Conservation (phyloP, 1,140 invertebrate genomes). For the Sminthurides bifidus region DNA sequence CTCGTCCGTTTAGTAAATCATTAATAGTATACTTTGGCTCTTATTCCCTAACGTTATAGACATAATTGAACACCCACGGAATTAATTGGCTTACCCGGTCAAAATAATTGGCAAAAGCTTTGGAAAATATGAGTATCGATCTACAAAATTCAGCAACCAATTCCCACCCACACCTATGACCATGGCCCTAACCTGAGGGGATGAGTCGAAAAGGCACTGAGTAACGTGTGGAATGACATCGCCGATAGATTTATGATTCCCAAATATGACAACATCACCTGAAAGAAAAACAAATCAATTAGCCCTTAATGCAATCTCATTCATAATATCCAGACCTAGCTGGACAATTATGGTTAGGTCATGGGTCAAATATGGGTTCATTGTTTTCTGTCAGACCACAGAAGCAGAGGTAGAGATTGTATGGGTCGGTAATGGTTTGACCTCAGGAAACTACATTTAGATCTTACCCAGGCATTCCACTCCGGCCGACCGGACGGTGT, state of each 20-base stretch:
- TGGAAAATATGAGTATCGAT: slow-evolving; percentile 66
- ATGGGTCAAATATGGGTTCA: not conserved
- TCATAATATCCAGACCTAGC: not conserved
- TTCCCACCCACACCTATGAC: slow-evolving; percentile 51
- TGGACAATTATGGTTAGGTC: not conserved
- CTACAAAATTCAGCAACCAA: slow-evolving; percentile 55
- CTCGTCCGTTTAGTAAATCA: not conserved
- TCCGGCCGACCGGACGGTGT: slow-evolving; percentile 57
- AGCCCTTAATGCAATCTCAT: not conserved
- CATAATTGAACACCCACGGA: not conserved
- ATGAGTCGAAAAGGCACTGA: slow-evolving; percentile 62
- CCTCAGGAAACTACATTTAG: not conserved
- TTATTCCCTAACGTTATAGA: not conserved
- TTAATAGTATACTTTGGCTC: not conserved
- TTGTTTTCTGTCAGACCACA: slow-evolving; percentile 5
- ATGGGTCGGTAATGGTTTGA: not conserved
- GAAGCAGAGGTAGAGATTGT: slow-evolving; percentile 20
- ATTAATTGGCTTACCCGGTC: slow-evolving; percentile 42
- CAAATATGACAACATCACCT: slow-evolving; percentile 46
- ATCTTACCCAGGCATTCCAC: slow-evolving; percentile 54
- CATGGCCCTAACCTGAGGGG: slow-evolving; percentile 51
- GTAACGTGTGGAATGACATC: slow-evolving; percentile 52
- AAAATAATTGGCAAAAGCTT: slow-evolving; percentile 60
- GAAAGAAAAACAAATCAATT: slow-evolving; percentile 29
- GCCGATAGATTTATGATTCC: slow-evolving; percentile 50